Base-by-base conservation (phyloP, 2,113 vertebrate genomes). In the Myotis brandtii region DNA sequence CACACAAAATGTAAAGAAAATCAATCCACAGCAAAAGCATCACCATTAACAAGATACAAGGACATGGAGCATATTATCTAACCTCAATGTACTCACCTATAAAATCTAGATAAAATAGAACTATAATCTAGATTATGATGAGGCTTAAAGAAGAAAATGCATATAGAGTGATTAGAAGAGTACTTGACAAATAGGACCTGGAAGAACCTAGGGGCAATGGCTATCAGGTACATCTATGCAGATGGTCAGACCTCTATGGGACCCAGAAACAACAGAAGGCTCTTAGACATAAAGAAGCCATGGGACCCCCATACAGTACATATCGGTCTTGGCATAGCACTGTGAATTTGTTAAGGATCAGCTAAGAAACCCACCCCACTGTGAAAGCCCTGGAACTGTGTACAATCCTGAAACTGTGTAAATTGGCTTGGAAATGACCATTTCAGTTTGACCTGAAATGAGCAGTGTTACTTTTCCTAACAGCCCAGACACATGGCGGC, bases 131-230 rank as follows among this genome's bases (percentile, higher is more conserved):
- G 20, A 25, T 87, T 81, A 95, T 81, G 56, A 67, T 70, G 67
- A 59, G 34, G 20, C 43, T 96, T 96, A 84, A 89, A 62, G 43
- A 87, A 77, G 83, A 88, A 73, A 94, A 48, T 46, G 11, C 13
- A 56, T 8, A 40, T 9, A 23, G 34, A 80, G 4, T 92, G 95
- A 94, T 92, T 66, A 92, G 21, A 79, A 67, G 52, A 86, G 21
- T 86, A 13, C 6, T 87, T 90, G 64, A 52, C n/a, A 94, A 94
- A 90, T 27, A 81, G 37, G 48, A 93, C 70, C 40, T 37, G 23
- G 13, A 92, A 91, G 72, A 82, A 76, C n/a, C 20, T 43, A 34
- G 46, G 32, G n/a, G 56, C 30, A 80, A 72, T 32, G 54, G 66
- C 86, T 81, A 7, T 27, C 40, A 40, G 40, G n/a, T 73, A 25